Evolutionary conservation across 2,888 invertebrate species (phyloP), one percentile per base, ranked within the genome.

Genomic region (Cheilosia pagana): DNA sequence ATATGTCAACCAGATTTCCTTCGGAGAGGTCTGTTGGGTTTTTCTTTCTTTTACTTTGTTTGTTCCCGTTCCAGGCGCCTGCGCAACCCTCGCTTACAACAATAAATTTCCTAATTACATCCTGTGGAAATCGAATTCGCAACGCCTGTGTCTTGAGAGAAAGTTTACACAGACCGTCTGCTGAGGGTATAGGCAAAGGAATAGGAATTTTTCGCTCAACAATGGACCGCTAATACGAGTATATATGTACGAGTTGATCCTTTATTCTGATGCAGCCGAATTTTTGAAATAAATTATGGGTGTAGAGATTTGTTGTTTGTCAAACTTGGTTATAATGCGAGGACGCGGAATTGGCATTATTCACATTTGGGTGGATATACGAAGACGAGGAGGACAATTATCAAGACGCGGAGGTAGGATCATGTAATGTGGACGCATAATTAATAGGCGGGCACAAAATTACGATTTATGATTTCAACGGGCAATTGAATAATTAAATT

Each of bases 61-160:
- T 41, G 23, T 75, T n/a, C 5, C 6, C 50, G 6, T 53, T 19
- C 23, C 10, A 72, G 77, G 82, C 81, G 81, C 81, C 81, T 45
- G 48, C 48, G 21, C 48, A 60, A 23, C 71, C 81, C 70, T 71
- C 63, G 41, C 45, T 68, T 72, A 74, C 74, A 78, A 83, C 82
- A 83, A 78, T 83, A 83, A 83, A 78, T 74, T 52, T 83, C 78
- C 74, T 83, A 78, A 83, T 83, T 78, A 74, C 82, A 78, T 78
- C 82, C 78, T 78, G 72, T 83, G 77, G 25, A 78, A 83, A 83
- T 83, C 63, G 45, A 68, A 72, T 83, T 83, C 72, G 82, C 82
- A 83, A 83, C 68, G 78, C 72, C 23, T 55, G 65, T 50, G 19
- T 62, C 50, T 57, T 63, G 55, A 41, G 39, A 74, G 74, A 74